Base-by-base conservation (phyloP, 2,888 invertebrate species). In the Lasioglossum malachurum region DNA sequence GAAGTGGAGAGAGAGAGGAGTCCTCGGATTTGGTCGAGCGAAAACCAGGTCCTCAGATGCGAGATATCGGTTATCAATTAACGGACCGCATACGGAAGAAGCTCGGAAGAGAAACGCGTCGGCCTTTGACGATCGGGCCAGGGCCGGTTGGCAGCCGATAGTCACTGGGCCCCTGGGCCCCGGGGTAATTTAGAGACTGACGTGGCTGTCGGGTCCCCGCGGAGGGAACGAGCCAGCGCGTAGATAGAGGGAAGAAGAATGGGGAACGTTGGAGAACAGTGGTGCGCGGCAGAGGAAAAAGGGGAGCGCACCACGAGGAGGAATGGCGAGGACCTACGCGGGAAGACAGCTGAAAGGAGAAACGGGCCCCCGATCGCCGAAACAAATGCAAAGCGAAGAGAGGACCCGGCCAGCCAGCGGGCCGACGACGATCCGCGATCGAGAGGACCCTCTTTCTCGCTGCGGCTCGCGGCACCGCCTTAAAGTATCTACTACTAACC, bases 11-110 rank as follows among this genome's bases (percentile, higher is more conserved):
- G 84, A 76, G 84, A 38, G 57, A 31, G 57, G 16, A 31, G 19
- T 57, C 10, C 7, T 53, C 23, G 53, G 23, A 23, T 53, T 53
- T 10, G 5, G 23, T 53, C 53, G 53, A 53, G 23, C 79, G 85
- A 88, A 84, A 87, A 87, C 83, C 75, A 85, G 84, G 53, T 53
- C 88, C 82, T 53, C 71, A 93, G 93, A 94, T 93, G 82, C 84
- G 88, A 93, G 94, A 94, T 94, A 94, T 94, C 94, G 86, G 92
- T 94, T 94, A 94, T 94, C 94, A 94, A 94, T 94, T 94, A 94
- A 94, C 93, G 78, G 75, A 71, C 91, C 92, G 35, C 90, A 90
- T 88, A 92, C 93, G 92, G 92, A 93, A 94, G 92, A 90, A 89
- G 87, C n/a, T n/a, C 57, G 57, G 4, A n/a, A n/a, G 57, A 60